These are phyloP conservation scores for Nansenia antarctica DNA, from an alignment of 2,113 vertebrate genomes.

Conservation along the genomic window DNA sequence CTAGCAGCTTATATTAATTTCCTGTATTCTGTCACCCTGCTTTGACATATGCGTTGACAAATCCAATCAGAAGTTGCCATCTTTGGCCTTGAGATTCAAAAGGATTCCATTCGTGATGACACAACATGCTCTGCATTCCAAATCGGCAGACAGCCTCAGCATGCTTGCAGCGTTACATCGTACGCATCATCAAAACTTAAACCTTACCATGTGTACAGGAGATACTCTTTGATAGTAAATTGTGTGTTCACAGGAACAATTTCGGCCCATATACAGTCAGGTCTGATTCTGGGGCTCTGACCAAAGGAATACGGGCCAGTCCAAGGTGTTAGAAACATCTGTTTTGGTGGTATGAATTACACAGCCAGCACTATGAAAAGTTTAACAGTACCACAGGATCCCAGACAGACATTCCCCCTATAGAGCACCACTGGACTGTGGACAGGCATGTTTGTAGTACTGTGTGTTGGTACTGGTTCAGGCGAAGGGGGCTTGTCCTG, in stretches of 20 bases:
- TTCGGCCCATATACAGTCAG: constrained; percentile 1
- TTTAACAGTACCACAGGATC: constrained; percentile 21
- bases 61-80: too few relatives aligned
- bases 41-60: too few relatives aligned
- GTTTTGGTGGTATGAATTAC: constrained; percentile 37
- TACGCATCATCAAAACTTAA: constrained; percentile 14
- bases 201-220: constrained; percentile 11
- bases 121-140: neutral
- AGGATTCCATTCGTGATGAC: neutral
- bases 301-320: constrained; percentile 5
- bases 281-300: neutral
- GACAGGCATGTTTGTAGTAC: neutral
- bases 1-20: too few relatives aligned
- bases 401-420: neutral
- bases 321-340: constrained; percentile 19
- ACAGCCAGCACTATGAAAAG: constrained; percentile 29
- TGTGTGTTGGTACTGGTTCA: neutral
- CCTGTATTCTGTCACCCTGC: too few relatives aligned
- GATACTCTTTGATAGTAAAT: neutral
- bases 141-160: neutral
- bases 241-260: neutral
- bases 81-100: neutral
- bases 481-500: neutral
- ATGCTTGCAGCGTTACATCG: neutral
- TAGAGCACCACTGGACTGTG: neutral